Base-by-base conservation (phyloP, 2,888 invertebrate species). In the Eudemis profundana region DNA sequence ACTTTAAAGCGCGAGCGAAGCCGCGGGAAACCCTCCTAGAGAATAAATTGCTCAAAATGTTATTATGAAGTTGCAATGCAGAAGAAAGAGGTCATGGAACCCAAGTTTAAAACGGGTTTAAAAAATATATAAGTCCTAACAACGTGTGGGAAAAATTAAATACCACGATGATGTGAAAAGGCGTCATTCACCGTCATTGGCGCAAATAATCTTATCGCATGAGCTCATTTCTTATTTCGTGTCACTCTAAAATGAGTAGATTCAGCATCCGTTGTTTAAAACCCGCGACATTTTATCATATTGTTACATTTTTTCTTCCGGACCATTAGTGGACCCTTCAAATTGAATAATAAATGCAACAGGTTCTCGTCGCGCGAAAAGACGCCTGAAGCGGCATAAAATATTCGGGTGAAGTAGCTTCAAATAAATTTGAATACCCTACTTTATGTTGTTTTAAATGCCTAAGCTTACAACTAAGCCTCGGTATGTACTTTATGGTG, bases 301-400 rank as follows among this genome's bases (percentile, higher is more conserved):
- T 29, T 21, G 23, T 56, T 15, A 33, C 44, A 21, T 14, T 33
- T 17, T 63, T 54, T 19, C 21, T 29, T 15, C 12, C 14, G 21
- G 23, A 46, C 40, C 23, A 47, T 47, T 54, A 54, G 17, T 38
- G 38, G 27, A 14, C 47, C 56, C 33, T 57, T 33, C 29, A 57
- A 50, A 63, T 57, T 57, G 63, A 63, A 63, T 63, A 63, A 57
- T 63, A 63, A 38, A 63, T 63, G 57, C 63, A 63, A 62, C 62
- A 54, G 47, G 62, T 49, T 53, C 27, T 27, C 47, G 53, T 44
- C 42, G 42, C 42, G 49, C 50, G 50, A 42, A 49, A 21, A 27
- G 57, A 63, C 19, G 38, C 63, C 56, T 15, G 29, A 38, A 42
- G 63, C 56, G 21, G 15, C 53, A 33, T 57, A n/a, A 42, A 56